Base-by-base conservation (phyloP, 2,888 invertebrate species). In the Trachelus stipa region DNA sequence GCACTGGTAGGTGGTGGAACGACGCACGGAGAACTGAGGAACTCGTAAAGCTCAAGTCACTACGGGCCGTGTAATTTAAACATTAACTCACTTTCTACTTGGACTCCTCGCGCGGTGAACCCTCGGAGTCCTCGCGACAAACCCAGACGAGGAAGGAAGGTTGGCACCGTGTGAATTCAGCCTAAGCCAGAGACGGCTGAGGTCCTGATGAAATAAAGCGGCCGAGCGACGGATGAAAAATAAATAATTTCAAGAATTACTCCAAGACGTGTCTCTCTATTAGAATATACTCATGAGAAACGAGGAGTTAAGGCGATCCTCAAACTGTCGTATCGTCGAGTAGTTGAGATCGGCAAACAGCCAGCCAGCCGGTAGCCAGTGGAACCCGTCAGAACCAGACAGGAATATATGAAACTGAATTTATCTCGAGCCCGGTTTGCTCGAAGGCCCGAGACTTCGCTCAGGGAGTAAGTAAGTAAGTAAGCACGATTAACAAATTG, bases 401-500 rank as follows among this genome's bases (percentile, higher is more conserved):
- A 85, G 83, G 87, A 89, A 88, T 86, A 85, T 84, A 88, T 86
- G 88, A 88, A 88, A 88, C 82, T 87, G 87, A 89, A 88, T 88
- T 88, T 88, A 87, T 89, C 86, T 84, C 85, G 81, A 83, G 82
- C 79, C 81, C 82, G 84, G 82, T 85, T 86, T 83, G 83, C 81
- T 81, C 79, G 77, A 79, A 77, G 69, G 56, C 68, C 71, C 23
- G 56, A 56, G 56, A 56, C 56, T 56, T 56, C 56, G 56, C 69
- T 75, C 74, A 74, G 40, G 79, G 77, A 77, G 69, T 69, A 77
- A 74, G 77, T 77, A 77, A 40, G 82, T 80, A 84, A 85, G 82
- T 80, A 85, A 85, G 83, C 83, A 81, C 85, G 87, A 88, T 88
- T 89, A 89, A 88, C 87, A 89, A 89, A 89, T 89, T 89, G 86